A percentile compares a stretch with the other conserved stretches of the same genome.
Conservation (phyloP, 1,140 invertebrate genomes). For the Whitmania pigra region DNA sequence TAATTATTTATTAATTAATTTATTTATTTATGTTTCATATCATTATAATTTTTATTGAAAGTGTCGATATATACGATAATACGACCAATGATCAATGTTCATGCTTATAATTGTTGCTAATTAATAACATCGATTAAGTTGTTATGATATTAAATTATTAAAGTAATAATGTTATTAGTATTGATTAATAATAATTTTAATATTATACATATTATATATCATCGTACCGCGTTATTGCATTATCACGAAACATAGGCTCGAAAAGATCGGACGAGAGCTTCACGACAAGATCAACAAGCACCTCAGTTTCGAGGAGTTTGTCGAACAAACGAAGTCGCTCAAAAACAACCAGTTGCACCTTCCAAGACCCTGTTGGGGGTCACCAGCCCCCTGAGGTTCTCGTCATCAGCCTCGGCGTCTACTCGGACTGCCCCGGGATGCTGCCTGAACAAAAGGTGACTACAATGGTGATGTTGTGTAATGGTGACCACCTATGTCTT, state of each 20-base stretch:
- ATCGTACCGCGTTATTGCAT: neutral
- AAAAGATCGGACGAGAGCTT: neutral
- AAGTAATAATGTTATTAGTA: too few relatives aligned
- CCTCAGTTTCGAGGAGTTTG: neutral
- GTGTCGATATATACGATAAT: too few relatives aligned
- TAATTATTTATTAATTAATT: too few relatives aligned
- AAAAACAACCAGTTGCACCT: neutral
- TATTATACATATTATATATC: too few relatives aligned
- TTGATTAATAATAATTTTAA: too few relatives aligned
- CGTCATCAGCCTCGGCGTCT: slow-evolving; percentile 52
- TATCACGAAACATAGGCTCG: neutral
- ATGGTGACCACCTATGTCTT: too few relatives aligned
- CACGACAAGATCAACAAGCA: neutral
- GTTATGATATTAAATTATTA: too few relatives aligned
- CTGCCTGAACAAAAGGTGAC: slow-evolving; percentile 60
- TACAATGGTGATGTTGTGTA: neutral
- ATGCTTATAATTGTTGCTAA: too few relatives aligned
- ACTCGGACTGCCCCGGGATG: slow-evolving; percentile 53
- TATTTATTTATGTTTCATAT: too few relatives aligned
- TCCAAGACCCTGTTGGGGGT: neutral
- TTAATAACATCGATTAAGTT: too few relatives aligned
- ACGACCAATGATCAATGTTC: too few relatives aligned
- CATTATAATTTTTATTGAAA: too few relatives aligned
- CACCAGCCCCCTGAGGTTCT: slow-evolving; percentile 48
- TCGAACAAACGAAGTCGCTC: neutral